Conservation (phyloP, 1,140 invertebrate species). For the Drosophila kohkoa region DNA sequence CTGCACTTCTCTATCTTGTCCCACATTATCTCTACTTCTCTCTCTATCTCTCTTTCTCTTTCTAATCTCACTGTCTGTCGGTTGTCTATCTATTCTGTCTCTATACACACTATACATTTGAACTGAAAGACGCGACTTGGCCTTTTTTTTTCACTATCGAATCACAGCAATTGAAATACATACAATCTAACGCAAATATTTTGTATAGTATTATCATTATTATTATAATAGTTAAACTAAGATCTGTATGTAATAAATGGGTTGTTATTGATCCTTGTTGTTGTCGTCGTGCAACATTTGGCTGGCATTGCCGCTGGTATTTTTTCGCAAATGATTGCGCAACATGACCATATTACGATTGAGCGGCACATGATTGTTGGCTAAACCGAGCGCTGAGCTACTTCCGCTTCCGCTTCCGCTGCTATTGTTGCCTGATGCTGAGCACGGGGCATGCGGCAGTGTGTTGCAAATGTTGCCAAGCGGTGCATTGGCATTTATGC, state of each 20-base stretch:
- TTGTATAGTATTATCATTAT: conserved; percentile 30
- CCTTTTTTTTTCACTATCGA: conserved; percentile 80
- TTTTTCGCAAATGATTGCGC: conserved; percentile 81
- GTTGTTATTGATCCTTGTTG: conserved; percentile 56
- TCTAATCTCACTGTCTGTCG: conserved; percentile 31
- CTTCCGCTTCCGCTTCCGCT: background rate
- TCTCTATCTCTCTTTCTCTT: conserved; percentile 20
- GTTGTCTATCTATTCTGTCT: conserved; percentile 26
- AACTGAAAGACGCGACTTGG: conserved; percentile 82
- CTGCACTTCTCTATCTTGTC: conserved; percentile 33
- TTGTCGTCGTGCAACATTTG: conserved; percentile 41
- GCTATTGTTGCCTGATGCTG: conserved; percentile 34
- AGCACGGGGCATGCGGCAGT: conserved; percentile 70
- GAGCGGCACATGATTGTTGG: conserved; percentile 60
- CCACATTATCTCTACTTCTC: conserved; percentile 4
- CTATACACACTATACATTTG: conserved; percentile 84
- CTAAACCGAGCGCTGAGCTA: conserved; percentile 42
- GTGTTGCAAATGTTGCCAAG: conserved; percentile 80
- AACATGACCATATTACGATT: conserved; percentile 82
- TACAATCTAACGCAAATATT: conserved; percentile 63
- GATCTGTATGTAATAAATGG: conserved; percentile 60
- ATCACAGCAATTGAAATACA: conserved; percentile 83
- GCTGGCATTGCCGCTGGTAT: conserved; percentile 52
- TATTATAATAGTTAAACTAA: conserved; percentile 52
- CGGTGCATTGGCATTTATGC: conserved; percentile 49